Evolutionary conservation across 2,888 invertebrate species (phyloP), one percentile per base, ranked within the genome.

Genomic region (Tenthredo amoena): DNA sequence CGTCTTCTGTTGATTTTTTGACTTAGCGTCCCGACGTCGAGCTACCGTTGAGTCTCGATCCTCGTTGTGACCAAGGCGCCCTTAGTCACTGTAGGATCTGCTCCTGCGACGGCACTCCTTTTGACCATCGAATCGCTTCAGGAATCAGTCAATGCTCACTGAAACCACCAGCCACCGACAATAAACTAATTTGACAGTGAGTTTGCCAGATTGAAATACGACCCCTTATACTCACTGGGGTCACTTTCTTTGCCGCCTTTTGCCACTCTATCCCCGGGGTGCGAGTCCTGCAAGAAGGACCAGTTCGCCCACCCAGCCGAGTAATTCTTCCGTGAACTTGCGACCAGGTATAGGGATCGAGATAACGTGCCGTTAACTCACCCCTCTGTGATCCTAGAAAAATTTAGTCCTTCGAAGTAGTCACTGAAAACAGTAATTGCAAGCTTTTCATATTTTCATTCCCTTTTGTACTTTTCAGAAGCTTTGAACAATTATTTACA

Each of bases 1-100:
- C 26, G 71, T 85, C 85, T 86, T 84, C 88, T 91, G 91, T 91
- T 91, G 91, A 91, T 91, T 91, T 91, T 91, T 91, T 90, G 90
- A 91, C 91, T 91, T 91, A 91, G 87, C 90, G 86, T 86, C 85
- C 86, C 87, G 86, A 87, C 88, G 87, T 84, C 31, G 83, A 86
- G 88, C 89, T 90, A 90, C 90, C 88, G 89, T 88, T 88, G 87
- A 86, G 62, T n/a, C 62, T 40, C 40, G n/a, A 21, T 37, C 34
- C 37, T 50, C 37, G 50, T 34, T 81, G 62, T 43, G 74, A 47
- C 77, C 55, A 77, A n/a, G n/a, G 37, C 50, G 47, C 77, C 77
- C 55, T 31, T 77, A 43, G 72, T 74, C 21, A 43, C 72, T 12
- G 10, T 12, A 43, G 72, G 72, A 40, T 74, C 21, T 43, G 43